phyloP scores from a whole-genome alignment of 2,113 vertebrate species.

The Caranx melampygus region DNA sequence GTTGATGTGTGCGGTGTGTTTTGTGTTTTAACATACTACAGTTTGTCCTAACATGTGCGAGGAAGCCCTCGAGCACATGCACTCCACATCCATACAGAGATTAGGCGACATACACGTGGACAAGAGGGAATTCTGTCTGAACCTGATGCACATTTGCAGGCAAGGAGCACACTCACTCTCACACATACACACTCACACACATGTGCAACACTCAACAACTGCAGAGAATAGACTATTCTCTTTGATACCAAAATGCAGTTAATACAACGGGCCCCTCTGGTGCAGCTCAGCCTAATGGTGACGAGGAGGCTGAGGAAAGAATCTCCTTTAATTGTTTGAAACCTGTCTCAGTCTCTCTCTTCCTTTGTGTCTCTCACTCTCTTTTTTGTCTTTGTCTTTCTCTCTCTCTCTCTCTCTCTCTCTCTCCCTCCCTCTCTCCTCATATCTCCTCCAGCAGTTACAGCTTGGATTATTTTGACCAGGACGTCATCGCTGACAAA shows the following conservation, averaged over 20 bases:
- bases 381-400: conserved; percentile 1
- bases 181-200: background rate
- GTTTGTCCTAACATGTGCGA: conserved; percentile 40
- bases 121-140: conserved; percentile 22
- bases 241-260: conserved; percentile 10
- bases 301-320: conserved; percentile 13
- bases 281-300: background rate
- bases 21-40: conserved; percentile 4
- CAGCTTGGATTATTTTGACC: conserved; percentile 62
- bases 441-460: conserved; percentile 18
- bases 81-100: conserved; percentile 22
- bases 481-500: conserved; percentile 58
- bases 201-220: background rate
- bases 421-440: background rate
- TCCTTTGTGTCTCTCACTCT: background rate
- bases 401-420: background rate
- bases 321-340: background rate
- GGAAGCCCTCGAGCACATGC: conserved; percentile 19
- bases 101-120: conserved; percentile 22
- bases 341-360: background rate
- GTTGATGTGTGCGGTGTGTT: conserved; percentile 8
- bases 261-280: conserved; percentile 7
- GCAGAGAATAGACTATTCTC: conserved; percentile 6
- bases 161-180: background rate
- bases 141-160: conserved; percentile 20